Evolutionary conservation across 2,888 invertebrate species (phyloP).

Genomic region (Serripes groenlandicus): DNA sequence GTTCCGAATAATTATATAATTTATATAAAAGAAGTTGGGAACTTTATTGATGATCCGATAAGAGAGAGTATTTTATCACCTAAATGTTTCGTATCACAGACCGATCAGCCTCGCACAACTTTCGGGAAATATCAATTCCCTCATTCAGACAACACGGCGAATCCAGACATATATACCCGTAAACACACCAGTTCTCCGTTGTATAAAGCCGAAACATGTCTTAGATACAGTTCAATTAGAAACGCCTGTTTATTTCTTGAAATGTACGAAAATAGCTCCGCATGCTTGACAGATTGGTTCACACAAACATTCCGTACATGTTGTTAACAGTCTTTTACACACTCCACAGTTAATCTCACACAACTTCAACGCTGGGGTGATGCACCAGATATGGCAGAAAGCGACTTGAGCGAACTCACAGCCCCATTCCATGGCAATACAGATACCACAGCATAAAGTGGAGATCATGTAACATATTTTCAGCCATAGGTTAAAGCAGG

Average conservation of each 20-base stretch:
- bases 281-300: conserved; percentile 69
- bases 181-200: conserved; percentile 22
- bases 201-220: neutral
- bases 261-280: conserved; percentile 66
- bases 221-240: neutral
- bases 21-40: no score
- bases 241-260: conserved; percentile 49
- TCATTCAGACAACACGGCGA: conserved; percentile 9
- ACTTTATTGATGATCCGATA: no score
- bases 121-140: conserved; percentile 15
- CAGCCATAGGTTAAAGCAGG: conserved; percentile 89
- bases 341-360: conserved; percentile 87
- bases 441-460: conserved; percentile 90
- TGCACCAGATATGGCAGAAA: conserved; percentile 77
- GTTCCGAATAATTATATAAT: no score
- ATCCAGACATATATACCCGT: neutral
- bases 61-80: no score
- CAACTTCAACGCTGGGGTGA: conserved; percentile 69
- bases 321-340: conserved; percentile 52
- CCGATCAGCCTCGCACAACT: neutral
- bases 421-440: conserved; percentile 89
- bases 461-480: conserved; percentile 91
- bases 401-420: conserved; percentile 88
- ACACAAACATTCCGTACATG: conserved; percentile 59
- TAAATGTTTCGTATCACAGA: conserved; percentile 15